Base-by-base conservation (phyloP, 2,113 vertebrate genomes). In the Peromyscus maniculatus region DNA sequence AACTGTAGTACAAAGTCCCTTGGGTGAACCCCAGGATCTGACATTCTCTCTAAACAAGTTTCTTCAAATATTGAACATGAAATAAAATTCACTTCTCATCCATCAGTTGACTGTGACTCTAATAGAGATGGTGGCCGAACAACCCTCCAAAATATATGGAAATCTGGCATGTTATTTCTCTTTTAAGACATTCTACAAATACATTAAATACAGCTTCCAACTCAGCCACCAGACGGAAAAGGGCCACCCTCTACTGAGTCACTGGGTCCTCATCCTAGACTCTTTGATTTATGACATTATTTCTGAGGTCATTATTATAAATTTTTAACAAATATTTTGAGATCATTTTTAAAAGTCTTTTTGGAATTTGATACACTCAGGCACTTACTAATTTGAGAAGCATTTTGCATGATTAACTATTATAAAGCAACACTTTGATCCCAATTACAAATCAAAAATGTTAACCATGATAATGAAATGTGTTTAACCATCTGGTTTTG, bases 211-310 rank as follows among this genome's bases (percentile, higher is more conserved):
- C n/a, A 67, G 43, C 82, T 93, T 39, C 62, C 2, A 1, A 0
- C 1, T 22, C 46, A 7, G 72, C 55, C 97, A 89, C 93, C 13
- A 43, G 96, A n/a, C n/a, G 67, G 77, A 33, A 62, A 21, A 31
- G 33, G 46, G 0, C 0, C 43, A 67, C 24, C 13, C 62, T 12
- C 82, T 33, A 22, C 3, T 39, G 72, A 43, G 5, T 24, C 10
- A 22, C 3, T 0, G n/a, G 12, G 19, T 2, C 6, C 8, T 17
- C 2, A 11, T 5, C 7, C 8, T 36, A 7, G 21, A 71, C 33
- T 8, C 78, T 33, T 21, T 15, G 52, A 69, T 87, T 86, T 43
- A 12, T 49, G 33, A 55, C 0, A n/a, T 57, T 16, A 43, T 24
- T 72, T 89, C 67, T 62, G 57, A 86, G 36, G 89, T 91, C 8